Conservation (phyloP, 2,888 invertebrate genomes). For the Leptopilina myrica region DNA sequence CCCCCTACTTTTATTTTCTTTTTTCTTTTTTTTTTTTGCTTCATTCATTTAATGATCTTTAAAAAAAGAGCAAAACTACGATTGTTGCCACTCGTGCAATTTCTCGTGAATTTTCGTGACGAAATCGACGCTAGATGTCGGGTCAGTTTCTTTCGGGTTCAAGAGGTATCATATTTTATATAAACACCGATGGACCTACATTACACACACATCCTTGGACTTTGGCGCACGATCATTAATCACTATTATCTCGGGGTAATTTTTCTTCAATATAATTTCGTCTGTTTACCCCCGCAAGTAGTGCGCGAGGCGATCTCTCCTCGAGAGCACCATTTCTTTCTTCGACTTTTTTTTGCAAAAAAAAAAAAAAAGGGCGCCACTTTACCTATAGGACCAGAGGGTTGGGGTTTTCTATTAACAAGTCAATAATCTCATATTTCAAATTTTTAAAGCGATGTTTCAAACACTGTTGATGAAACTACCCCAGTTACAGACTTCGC, state of each 20-base stretch:
- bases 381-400: neutral
- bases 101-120: constrained; percentile 47
- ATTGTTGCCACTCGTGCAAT: constrained; percentile 33
- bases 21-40: constrained; percentile 41
- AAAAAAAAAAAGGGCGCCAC: constrained; percentile 19
- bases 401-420: constrained; percentile 24
- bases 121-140: constrained; percentile 60
- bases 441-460: neutral
- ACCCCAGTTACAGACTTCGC: neutral
- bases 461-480: neutral
- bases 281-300: constrained; percentile 72
- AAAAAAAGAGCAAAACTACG: constrained; percentile 43
- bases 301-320: constrained; percentile 61
- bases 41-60: constrained; percentile 46
- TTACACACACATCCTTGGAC: constrained; percentile 47
- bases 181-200: constrained; percentile 47
- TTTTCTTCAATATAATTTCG: constrained; percentile 75
- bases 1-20: neutral
- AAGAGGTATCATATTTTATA: constrained; percentile 68
- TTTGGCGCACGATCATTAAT: constrained; percentile 67
- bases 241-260: constrained; percentile 74
- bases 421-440: constrained; percentile 15
- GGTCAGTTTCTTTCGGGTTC: constrained; percentile 58
- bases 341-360: neutral
- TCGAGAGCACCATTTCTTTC: neutral